Evolutionary conservation across 1,140 invertebrate species (phyloP).

Genomic region (Heliconius hermathena): DNA sequence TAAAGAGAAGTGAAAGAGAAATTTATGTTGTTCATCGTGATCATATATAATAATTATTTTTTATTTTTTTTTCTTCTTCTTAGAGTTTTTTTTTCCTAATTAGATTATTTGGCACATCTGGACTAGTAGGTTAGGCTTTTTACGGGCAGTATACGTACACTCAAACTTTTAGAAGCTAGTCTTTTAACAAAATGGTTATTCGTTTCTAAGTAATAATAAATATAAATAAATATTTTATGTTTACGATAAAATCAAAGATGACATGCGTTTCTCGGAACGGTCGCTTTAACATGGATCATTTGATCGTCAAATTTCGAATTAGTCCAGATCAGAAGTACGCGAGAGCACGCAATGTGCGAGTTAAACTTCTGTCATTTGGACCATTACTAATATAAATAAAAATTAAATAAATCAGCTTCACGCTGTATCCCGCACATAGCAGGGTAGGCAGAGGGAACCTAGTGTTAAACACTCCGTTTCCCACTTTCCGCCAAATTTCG

Average conservation of each 20-base stretch:
- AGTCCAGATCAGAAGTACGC: slow-evolving; percentile 23
- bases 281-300: slow-evolving; percentile 38
- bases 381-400: slow-evolving; percentile 18
- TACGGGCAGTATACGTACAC: background rate
- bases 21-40: too few species aligned
- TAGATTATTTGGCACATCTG: background rate
- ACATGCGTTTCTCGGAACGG: slow-evolving; percentile 35
- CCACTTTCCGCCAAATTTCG: too few species aligned
- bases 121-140: background rate
- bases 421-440: too few species aligned
- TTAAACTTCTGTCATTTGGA: slow-evolving; percentile 41
- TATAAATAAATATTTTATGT: slow-evolving; percentile 21
- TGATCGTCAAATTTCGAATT: slow-evolving; percentile 44
- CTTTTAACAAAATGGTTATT: background rate
- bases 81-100: too few species aligned
- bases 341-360: slow-evolving; percentile 48
- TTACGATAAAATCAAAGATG: slow-evolving; percentile 33
- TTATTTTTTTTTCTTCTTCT: too few species aligned
- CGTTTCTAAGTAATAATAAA: background rate
- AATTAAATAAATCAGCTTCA: too few species aligned
- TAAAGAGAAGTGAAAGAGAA: too few species aligned
- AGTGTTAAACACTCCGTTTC: too few species aligned
- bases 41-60: too few species aligned
- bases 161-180: background rate
- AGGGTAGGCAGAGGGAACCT: too few species aligned